These are phyloP conservation scores for Benthosema pterotum DNA, from an alignment of 2,797 vertebrate genomes.

Conservation along the genomic window DNA sequence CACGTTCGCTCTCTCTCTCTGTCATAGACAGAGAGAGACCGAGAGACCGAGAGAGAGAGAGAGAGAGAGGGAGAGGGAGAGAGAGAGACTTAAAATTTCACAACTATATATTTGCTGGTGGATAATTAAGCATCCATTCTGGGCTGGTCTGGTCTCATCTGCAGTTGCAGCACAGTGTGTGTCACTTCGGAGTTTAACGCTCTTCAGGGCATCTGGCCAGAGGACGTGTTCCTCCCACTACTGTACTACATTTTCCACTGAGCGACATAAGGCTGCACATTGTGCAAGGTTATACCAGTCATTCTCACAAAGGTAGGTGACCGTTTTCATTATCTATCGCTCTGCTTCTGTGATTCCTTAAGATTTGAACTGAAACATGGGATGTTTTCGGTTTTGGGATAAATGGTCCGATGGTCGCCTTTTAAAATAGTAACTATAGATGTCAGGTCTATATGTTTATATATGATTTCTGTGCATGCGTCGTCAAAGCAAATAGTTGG, in stretches of 20 bases:
- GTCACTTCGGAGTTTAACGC: constrained; percentile 40
- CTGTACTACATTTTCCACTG: constrained; percentile 47
- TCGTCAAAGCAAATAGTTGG: constrained; percentile 20
- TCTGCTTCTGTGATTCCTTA: not conserved
- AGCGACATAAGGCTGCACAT: constrained; percentile 61
- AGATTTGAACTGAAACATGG: no score
- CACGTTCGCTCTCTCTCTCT: not conserved
- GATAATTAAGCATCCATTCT: not conserved
- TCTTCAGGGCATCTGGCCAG: constrained; percentile 48
- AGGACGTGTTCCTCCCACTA: constrained; percentile 60
- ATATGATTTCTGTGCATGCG: not conserved
- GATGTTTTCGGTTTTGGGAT: not conserved
- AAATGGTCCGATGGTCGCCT: not conserved
- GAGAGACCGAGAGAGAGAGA: no score
- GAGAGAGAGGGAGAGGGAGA: no score
- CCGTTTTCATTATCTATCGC: constrained; percentile 8
- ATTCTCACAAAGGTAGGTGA: constrained; percentile 42
- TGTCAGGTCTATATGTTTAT: no score
- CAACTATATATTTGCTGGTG: not conserved
- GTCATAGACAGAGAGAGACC: no score
- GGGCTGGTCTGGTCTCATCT: not conserved
- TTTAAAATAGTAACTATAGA: constrained; percentile 29
- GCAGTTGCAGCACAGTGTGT: constrained; percentile 53
- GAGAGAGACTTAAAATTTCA: not conserved
- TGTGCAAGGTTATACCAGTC: constrained; percentile 55